Base-by-base conservation (phyloP, 2,888 invertebrate genomes). In the Heteromurus nitidus region DNA sequence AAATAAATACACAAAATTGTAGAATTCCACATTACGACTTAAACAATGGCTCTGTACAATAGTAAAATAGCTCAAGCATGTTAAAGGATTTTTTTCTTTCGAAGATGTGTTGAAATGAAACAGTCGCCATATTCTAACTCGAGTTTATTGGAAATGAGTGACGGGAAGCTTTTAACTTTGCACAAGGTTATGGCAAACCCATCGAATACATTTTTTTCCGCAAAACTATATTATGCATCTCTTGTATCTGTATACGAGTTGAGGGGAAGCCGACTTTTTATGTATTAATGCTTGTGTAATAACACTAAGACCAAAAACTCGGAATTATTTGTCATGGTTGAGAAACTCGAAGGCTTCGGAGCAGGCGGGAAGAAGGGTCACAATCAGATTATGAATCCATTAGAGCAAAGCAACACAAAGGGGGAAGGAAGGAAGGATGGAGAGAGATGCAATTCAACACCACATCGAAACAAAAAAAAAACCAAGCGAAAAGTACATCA, bases 321-420 rank as follows among this genome's bases (percentile, higher is more conserved):
- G 60, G 72, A 80, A 73, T 68, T 69, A 72, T 82, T 84, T 82
- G 75, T 74, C 69, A 67, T 68, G 74, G 80, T 76, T 67, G 72
- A 67, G 74, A 72, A 67, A 76, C 62, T 82, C 76, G 77, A 80
- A 60, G 62, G 69, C 74, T 55, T 65, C 60, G n/a, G 64, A 74
- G 69, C 86, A 72, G 89, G 89, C 89, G 89, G 67, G 65, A 60
- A 83, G 76, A 85, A 87, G 87, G 86, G 87, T 86, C 85, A 85
- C 86, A 87, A 87, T 87, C 86, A 86, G 87, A 87, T 87, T 87
- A 87, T 82, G 80, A 85, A 86, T 86, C 86, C 87, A 87, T 87
- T 87, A 87, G 87, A 83, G 85, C 84, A 84, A n/a, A 76, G 68
- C 68, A 60, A 55, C 80, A 68, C 69, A 36, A n/a, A n/a, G n/a